A percentile compares a stretch with the other conserved stretches of the same genome.
Evolutionary conservation across 2,888 invertebrate species (phyloP).

Genomic region (Thecophora atra): DNA sequence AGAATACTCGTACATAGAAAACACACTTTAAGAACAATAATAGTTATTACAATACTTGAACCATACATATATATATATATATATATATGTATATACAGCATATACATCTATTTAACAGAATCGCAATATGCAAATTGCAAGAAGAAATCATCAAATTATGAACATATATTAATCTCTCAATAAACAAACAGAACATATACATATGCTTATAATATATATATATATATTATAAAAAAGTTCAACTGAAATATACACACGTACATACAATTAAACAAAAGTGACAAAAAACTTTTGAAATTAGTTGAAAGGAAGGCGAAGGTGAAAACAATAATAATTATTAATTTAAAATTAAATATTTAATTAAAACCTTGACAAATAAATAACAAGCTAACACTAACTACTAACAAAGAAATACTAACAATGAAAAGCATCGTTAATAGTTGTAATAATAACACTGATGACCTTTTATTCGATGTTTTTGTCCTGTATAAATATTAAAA

Average conservation of each 20-base stretch:
- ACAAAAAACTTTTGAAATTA: conserved; percentile 12
- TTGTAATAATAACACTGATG: conserved; percentile 12
- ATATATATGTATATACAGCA: conserved; percentile 34
- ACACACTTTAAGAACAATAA: conserved; percentile 66
- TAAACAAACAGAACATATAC: conserved; percentile 32
- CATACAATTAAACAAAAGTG: too few relatives aligned
- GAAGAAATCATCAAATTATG: conserved; percentile 44
- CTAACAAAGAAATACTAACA: neutral
- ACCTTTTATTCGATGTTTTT: conserved; percentile 61
- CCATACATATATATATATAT: conserved; percentile 53
- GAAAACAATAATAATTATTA: conserved; percentile 29
- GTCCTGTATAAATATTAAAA: conserved; percentile 62
- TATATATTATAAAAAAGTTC: too few relatives aligned
- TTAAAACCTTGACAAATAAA: conserved; percentile 12
- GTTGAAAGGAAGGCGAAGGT: conserved; percentile 38
- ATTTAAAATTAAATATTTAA: neutral
- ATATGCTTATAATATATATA: conserved; percentile 17
- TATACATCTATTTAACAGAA: conserved; percentile 8
- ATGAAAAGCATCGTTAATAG: conserved; percentile 6
- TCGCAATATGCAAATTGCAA: conserved; percentile 41
- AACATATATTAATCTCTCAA: conserved; percentile 45
- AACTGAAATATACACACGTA: too few relatives aligned
- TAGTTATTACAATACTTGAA: conserved; percentile 64
- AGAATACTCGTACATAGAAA: conserved; percentile 49
- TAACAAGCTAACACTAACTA: conserved; percentile 42